Conservation (phyloP, 2,797 vertebrate genomes). For the Halcyon leucocephala region DNA sequence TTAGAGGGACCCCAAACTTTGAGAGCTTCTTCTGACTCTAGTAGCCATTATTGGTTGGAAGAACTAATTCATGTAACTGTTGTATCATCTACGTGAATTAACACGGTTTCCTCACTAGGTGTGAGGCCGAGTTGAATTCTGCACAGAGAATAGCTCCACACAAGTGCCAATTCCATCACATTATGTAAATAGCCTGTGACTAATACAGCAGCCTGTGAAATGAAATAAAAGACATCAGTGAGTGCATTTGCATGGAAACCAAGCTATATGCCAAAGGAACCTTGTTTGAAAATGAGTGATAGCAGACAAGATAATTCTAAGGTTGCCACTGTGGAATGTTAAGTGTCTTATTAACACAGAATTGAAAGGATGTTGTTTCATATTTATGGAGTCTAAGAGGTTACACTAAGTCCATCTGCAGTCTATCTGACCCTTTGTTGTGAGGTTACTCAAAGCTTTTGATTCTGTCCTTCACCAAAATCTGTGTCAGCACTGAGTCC, state of each 20-base stretch:
- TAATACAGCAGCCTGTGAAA: constrained; percentile 44
- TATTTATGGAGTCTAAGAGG: background rate
- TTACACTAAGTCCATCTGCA: background rate
- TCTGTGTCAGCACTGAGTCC: background rate
- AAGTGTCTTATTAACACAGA: constrained; percentile 41
- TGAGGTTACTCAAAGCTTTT: background rate
- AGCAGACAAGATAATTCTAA: constrained; percentile 64
- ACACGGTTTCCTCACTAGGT: background rate
- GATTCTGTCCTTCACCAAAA: background rate
- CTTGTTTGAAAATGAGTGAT: constrained; percentile 46
- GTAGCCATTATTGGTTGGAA: background rate
- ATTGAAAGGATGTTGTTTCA: background rate
- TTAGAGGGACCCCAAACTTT: background rate
- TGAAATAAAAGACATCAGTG: constrained; percentile 37
- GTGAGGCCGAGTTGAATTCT: constrained; percentile 9
- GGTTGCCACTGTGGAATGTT: constrained; percentile 18
- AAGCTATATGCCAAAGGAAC: background rate
- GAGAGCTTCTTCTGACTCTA: background rate
- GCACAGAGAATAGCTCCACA: background rate
- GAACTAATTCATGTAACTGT: background rate
- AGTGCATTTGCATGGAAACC: constrained; percentile 35
- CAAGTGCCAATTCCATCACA: constrained; percentile 51
- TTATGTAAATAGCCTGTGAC: constrained; percentile 63
- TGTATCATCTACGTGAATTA: background rate
- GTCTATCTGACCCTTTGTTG: background rate